A percentile compares a stretch with the other conserved stretches of the same genome.
phyloP scores from a whole-genome alignment of 2,888 invertebrate species.

The Ypsolopha scabrella region DNA sequence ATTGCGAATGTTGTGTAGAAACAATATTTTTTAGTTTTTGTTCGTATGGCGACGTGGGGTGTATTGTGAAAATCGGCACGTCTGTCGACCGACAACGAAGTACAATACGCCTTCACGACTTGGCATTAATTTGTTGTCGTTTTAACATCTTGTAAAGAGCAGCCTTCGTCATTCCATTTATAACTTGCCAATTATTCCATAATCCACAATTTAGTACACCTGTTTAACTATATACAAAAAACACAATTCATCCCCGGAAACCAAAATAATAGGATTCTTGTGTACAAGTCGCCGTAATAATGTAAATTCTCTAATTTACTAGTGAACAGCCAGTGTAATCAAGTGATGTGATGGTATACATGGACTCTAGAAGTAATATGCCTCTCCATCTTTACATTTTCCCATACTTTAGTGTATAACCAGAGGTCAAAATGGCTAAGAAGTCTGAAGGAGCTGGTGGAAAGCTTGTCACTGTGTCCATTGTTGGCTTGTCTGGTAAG shows the following conservation, averaged over 20 bases:
- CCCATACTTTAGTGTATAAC: slow-evolving; percentile 28
- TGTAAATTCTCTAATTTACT: not conserved
- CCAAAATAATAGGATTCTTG: not conserved
- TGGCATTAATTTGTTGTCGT: slow-evolving; percentile 12
- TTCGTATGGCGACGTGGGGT: slow-evolving; percentile 10
- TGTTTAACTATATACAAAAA: not conserved
- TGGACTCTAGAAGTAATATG: not conserved
- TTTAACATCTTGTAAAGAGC: not conserved
- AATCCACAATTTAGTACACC: not conserved
- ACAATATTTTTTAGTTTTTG: not conserved
- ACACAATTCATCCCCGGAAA: not conserved
- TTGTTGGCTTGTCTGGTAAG: slow-evolving; percentile 88
- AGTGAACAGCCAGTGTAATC: not conserved
- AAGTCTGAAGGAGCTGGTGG: slow-evolving; percentile 76
- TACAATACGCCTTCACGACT: slow-evolving; percentile 33
- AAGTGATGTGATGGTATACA: not conserved
- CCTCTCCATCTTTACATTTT: not conserved
- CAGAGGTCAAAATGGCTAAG: slow-evolving; percentile 73
- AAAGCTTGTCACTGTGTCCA: slow-evolving; percentile 84
- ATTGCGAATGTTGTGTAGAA: not conserved
- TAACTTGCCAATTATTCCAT: not conserved
- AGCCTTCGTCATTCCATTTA: not conserved
- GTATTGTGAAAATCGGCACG: slow-evolving; percentile 33
- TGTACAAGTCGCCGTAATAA: too few species aligned
- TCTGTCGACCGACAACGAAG: slow-evolving; percentile 33